phyloP scores from a whole-genome alignment of 2,888 invertebrate species.

The Lymantria monacha region DNA sequence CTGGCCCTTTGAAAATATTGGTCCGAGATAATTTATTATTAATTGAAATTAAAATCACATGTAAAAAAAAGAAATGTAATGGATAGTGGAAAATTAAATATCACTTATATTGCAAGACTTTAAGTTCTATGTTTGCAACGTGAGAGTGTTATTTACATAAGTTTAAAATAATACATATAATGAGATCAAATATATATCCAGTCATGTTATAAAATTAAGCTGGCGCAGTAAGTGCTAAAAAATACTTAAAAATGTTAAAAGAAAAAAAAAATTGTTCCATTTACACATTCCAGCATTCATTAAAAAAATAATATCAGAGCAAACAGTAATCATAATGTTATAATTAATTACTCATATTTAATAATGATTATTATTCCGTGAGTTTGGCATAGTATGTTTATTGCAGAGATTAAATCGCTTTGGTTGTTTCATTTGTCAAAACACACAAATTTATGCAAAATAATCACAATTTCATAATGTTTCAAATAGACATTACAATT shows the following conservation, averaged over 20 bases:
- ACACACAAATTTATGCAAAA: slow-evolving; percentile 29
- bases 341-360: slow-evolving; percentile 19
- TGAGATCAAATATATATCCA: slow-evolving; percentile 75
- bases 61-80: slow-evolving; percentile 26
- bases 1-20: slow-evolving; percentile 60
- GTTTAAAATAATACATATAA: slow-evolving; percentile 66
- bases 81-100: slow-evolving; percentile 38
- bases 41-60: slow-evolving; percentile 15
- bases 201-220: slow-evolving; percentile 54
- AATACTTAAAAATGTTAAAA: slow-evolving; percentile 43
- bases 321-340: slow-evolving; percentile 15
- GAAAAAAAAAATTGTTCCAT: slow-evolving; percentile 43
- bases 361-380: slow-evolving; percentile 23
- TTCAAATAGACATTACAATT: slow-evolving; percentile 31
- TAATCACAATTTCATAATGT: slow-evolving; percentile 17
- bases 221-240: slow-evolving; percentile 50
- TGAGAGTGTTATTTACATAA: slow-evolving; percentile 56
- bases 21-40: slow-evolving; percentile 50
- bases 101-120: slow-evolving; percentile 34
- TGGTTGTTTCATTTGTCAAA: slow-evolving; percentile 44
- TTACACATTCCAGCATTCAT: slow-evolving; percentile 26
- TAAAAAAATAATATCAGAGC: slow-evolving; percentile 32
- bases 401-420: slow-evolving; percentile 41
- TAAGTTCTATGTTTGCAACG: slow-evolving; percentile 47
- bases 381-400: slow-evolving; percentile 30